Evolutionary conservation across 2,113 vertebrate genomes (phyloP).

Genomic region (mouse (Mus musculus)): DNA sequence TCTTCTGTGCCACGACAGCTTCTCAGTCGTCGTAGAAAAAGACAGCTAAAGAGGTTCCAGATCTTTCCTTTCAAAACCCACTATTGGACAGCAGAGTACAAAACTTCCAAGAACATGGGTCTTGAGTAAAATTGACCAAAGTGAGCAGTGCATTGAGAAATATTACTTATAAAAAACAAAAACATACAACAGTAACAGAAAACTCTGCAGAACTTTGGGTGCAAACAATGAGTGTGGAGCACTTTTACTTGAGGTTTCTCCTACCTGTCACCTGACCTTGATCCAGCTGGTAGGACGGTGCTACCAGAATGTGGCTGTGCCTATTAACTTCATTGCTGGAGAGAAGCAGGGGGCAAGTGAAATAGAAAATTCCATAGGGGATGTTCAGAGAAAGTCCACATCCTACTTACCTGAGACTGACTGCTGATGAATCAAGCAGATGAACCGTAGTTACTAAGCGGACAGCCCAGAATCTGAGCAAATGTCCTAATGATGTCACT

Average conservation of each 20-base stretch:
- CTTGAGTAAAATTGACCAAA: neutral
- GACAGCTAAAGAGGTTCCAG: neutral
- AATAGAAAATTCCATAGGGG: neutral
- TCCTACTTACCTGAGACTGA: neutral
- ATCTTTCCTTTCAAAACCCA: neutral
- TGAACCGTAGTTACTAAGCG: neutral
- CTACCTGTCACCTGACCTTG: neutral
- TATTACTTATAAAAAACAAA: neutral
- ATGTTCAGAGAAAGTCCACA: neutral
- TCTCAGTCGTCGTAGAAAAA: neutral
- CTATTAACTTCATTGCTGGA: neutral
- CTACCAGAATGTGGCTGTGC: neutral
- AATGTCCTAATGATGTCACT: neutral
- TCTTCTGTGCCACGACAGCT: neutral
- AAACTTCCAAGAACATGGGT: neutral
- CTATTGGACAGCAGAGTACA: neutral
- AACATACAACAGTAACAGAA: neutral
- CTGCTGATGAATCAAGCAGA: neutral
- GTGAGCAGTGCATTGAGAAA: neutral
- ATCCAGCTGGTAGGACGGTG: neutral
- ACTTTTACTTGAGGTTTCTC: neutral
- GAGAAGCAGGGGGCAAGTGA: neutral
- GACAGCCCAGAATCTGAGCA: neutral
- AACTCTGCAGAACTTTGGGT: neutral
- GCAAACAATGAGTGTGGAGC: neutral